A percentile compares a stretch with the other conserved stretches of the same genome.
phyloP scores from a whole-genome alignment of 2,113 vertebrate genomes.

The Sander vitreus region DNA sequence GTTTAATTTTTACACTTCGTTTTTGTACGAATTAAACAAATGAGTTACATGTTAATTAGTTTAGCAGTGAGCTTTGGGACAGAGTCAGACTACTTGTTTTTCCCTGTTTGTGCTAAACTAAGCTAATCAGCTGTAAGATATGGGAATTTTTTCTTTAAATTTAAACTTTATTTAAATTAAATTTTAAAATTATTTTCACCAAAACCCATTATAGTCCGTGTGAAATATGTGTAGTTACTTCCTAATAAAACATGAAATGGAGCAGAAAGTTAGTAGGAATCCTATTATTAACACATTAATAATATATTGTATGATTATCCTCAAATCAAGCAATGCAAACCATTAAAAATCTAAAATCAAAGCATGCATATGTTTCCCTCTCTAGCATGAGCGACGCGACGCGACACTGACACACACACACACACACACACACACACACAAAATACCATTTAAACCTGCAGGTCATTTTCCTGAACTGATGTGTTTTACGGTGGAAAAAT shows the following conservation, averaged over 20 bases:
- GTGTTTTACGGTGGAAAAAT: conserved; percentile 42
- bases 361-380: background rate
- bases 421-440: background rate
- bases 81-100: background rate
- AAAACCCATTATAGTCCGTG: background rate
- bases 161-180: background rate
- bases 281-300: conserved; percentile 2
- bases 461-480: conserved; percentile 20
- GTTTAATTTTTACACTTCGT: background rate
- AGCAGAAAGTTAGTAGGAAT: background rate
- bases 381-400: too few species aligned
- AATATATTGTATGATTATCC: conserved; percentile 1
- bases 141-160: too few species aligned
- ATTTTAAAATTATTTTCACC: background rate
- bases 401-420: background rate
- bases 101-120: background rate
- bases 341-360: background rate
- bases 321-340: background rate
- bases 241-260: background rate
- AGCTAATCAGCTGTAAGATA: background rate
- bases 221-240: background rate
- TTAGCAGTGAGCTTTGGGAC: background rate
- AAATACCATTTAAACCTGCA: conserved; percentile 38
- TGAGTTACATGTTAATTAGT: background rate
- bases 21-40: background rate